Conservation (phyloP, 2,797 vertebrate genomes). For the Arnoldichthys spilopterus region DNA sequence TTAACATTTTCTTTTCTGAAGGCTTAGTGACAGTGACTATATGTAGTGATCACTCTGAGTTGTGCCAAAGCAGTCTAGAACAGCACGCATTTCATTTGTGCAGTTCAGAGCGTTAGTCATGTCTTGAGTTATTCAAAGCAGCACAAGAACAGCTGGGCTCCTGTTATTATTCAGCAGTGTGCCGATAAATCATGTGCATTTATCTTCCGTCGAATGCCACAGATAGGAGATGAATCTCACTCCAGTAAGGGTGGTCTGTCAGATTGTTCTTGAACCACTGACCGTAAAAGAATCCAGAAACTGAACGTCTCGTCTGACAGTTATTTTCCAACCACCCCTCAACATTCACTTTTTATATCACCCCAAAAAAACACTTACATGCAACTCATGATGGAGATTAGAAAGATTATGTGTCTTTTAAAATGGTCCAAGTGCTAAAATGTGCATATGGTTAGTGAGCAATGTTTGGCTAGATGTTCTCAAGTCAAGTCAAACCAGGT, state of each 20-base stretch:
- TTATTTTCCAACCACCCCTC: not conserved
- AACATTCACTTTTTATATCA: not conserved
- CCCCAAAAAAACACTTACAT: not conserved
- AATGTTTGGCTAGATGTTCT: not conserved
- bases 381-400: not conserved
- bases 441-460: not conserved
- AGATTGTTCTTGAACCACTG: not conserved
- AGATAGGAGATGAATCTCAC: not conserved
- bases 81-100: not conserved
- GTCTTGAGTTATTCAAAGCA: not conserved
- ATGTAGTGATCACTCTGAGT: no score
- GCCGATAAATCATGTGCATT: not conserved
- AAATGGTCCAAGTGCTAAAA: not conserved
- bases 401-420: not conserved
- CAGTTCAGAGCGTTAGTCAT: not conserved
- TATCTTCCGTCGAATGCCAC: constrained; percentile 1
- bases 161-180: not conserved
- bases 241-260: constrained; percentile 11
- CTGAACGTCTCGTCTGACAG: not conserved
- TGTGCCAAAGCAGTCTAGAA: not conserved
- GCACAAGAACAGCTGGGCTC: not conserved
- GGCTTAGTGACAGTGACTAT: no score
- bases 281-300: constrained; percentile 4
- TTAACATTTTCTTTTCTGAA: no score
- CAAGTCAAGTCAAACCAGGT: no score